Base-by-base conservation (phyloP, 35 echinoderm and acorn worm genomes). In the Strongylocentrotus purpuratus region DNA sequence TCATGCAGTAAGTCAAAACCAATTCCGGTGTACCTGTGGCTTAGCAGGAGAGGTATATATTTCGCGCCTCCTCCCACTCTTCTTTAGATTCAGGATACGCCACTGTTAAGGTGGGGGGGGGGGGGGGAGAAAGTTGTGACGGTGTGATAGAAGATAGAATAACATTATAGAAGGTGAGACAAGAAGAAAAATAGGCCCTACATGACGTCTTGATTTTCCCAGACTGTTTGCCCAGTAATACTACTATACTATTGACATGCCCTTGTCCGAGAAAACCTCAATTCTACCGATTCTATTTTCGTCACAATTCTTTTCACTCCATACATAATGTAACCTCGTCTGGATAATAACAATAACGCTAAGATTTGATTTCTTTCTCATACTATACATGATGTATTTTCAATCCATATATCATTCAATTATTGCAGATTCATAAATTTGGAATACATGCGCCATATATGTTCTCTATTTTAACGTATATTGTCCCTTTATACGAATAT, bases 141-240 rank as follows among this genome's bases (percentile, higher is more conserved):
- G 50, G 50, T 12, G 50, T 10, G 65, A 70, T 70, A 70, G 61
- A 78, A 78, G 65, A 78, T 7, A 78, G 65, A 78, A 78, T 78
- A 78, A 78, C 65, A 78, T 78, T 78, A 28, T 28, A 8, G 65
- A 78, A 78, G 65, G 65, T 78, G 65, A 78, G 18, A 78, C 65
- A n/a, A 78, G 65, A 78, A 78, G 65, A 22, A 78, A 78, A 78
- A 78, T 78, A 78, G 20, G 65, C 4, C 25, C 65, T 78, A 22
- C 65, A n/a, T 78, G 65, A 78, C 65, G 65, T 78, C 65, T 78
- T n/a, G 7, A 78, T 78, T 70, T 78, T 78, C 65, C 65, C 65
- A 78, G 65, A 78, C 65, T 78, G 65, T 78, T 78, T 78, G 65
- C 65, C 65, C 65, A 78, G 65, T 78, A 78, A 78, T 78, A 78